Conservation (phyloP, 2,797 vertebrate genomes). For the Orestias chungarensis region DNA sequence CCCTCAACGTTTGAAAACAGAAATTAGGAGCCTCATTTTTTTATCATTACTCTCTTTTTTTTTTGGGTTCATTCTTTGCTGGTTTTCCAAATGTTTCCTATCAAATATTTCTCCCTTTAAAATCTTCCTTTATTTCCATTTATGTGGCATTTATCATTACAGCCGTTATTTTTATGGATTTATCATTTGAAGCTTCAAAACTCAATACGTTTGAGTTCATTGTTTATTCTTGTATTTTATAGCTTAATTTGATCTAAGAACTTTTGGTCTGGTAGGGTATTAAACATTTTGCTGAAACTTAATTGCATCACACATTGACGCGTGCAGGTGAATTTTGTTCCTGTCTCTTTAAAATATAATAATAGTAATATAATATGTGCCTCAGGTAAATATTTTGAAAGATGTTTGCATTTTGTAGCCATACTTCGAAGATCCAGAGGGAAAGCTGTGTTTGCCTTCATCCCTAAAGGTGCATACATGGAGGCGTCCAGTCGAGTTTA, state of each 20-base stretch:
- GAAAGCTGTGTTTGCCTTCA: constrained; percentile 84
- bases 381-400: background rate
- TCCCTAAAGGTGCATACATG: constrained; percentile 87
- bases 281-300: background rate
- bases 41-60: background rate
- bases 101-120: no score
- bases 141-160: background rate
- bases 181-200: background rate
- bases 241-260: background rate
- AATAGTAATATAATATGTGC: no score
- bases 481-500: constrained; percentile 89
- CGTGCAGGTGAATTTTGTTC: no score
- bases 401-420: constrained; percentile 65
- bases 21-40: background rate
- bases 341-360: no score
- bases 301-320: background rate
- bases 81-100: background rate
- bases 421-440: constrained; percentile 91
- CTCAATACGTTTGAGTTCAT: background rate
- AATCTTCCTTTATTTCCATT: background rate
- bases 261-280: background rate
- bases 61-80: background rate
- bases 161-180: background rate
- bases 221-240: background rate
- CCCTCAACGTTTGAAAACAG: background rate